A percentile compares a stretch with the other conserved stretches of the same genome.
These are phyloP conservation scores for Ephydatia muelleri DNA, from an alignment of 37 sponge, comb jelly and placozoan genomes.

Conservation along the genomic window DNA sequence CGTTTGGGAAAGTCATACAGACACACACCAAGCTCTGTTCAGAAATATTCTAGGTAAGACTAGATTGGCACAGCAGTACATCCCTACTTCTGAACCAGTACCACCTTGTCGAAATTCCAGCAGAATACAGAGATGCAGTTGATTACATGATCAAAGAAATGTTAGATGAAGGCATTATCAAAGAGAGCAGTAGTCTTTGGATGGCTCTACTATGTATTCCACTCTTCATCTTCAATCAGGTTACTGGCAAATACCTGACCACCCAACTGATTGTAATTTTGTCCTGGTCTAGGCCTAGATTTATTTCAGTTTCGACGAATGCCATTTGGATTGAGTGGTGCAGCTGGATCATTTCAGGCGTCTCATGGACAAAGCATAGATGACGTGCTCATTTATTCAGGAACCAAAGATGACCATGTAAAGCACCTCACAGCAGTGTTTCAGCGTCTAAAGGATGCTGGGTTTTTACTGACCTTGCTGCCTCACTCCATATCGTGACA, in stretches of 20 bases:
- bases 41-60: slow-evolving; percentile 43
- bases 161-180: slow-evolving; percentile 64
- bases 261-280: slow-evolving; percentile 38
- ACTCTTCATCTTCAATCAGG: slow-evolving; percentile 53
- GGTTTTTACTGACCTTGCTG: slow-evolving; percentile 45
- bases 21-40: slow-evolving; percentile 27
- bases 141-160: slow-evolving; percentile 39
- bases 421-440: slow-evolving; percentile 57
- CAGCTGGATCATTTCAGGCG: slow-evolving; percentile 67
- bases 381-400: slow-evolving; percentile 40
- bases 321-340: too few relatives aligned
- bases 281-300: slow-evolving; percentile 57
- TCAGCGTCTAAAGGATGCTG: slow-evolving; percentile 43
- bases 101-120: too few relatives aligned
- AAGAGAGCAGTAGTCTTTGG: slow-evolving; percentile 59
- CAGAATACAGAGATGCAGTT: slow-evolving; percentile 45
- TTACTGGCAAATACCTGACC: too few relatives aligned
- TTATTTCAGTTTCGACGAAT: too few relatives aligned
- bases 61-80: slow-evolving; percentile 16
- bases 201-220: slow-evolving; percentile 52
- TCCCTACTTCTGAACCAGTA: slow-evolving; percentile 32
- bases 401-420: too few relatives aligned
- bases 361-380: slow-evolving; percentile 47
- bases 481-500: slow-evolving; percentile 33
- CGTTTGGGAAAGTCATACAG: too few relatives aligned